Evolutionary conservation across 2,888 invertebrate genomes (phyloP).

Genomic region (Coelogynopora nodosa): DNA sequence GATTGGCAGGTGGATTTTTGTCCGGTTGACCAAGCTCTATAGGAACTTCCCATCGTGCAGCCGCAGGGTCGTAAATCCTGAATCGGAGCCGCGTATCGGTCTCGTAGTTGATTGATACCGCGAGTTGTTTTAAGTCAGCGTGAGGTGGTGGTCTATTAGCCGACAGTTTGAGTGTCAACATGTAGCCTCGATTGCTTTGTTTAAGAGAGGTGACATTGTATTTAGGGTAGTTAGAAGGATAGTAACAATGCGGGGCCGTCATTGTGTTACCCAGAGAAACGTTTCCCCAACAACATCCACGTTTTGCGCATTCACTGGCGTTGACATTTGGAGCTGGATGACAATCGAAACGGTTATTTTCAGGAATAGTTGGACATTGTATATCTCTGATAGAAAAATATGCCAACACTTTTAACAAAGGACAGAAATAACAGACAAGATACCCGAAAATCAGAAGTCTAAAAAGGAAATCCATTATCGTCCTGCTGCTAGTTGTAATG

Average conservation of each 20-base stretch:
- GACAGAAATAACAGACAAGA: too few relatives aligned
- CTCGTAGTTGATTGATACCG: not conserved
- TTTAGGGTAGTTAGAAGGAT: constrained; percentile 69
- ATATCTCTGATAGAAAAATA: too few relatives aligned
- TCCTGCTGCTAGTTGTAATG: too few relatives aligned
- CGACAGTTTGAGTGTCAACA: not conserved
- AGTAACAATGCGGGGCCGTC: constrained; percentile 68
- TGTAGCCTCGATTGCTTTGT: not conserved
- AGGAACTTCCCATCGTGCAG: not conserved
- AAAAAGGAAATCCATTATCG: too few relatives aligned
- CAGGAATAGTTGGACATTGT: too few relatives aligned
- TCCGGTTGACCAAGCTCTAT: not conserved
- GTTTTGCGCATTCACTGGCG: constrained; percentile 66
- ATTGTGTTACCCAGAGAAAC: constrained; percentile 14
- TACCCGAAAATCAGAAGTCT: too few relatives aligned
- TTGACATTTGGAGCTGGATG: constrained; percentile 66
- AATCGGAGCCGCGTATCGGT: not conserved
- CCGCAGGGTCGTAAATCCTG: not conserved
- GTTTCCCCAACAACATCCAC: constrained; percentile 72
- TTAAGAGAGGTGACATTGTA: constrained; percentile 66
- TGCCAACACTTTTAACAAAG: too few relatives aligned
- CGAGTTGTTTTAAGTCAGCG: constrained; percentile 65
- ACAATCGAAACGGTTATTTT: constrained; percentile 74
- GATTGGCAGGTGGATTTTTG: not conserved
- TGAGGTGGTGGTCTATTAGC: constrained; percentile 63